Evolutionary conservation across 2,888 invertebrate species (phyloP), one percentile per base, ranked within the genome.

Genomic region (Napeogenes sylphis): DNA sequence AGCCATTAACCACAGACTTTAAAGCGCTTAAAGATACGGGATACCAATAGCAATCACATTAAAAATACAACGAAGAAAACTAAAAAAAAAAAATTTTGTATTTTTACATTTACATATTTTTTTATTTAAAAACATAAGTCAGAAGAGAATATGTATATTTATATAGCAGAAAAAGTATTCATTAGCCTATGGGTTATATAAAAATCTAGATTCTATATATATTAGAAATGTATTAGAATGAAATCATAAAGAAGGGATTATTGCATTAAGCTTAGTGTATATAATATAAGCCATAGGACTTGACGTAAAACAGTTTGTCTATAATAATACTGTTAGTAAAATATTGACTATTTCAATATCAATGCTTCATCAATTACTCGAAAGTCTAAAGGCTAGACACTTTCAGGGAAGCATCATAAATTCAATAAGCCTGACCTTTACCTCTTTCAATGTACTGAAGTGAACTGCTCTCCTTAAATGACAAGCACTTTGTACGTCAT

Each of bases 381-480:
- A 66, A 68, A 64, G 58, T 66, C 61, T 65, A 56, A 65, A 61
- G 56, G 55, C 55, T 14, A 5, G n/a, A 61, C 59, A 63, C 57
- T 64, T 68, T 56, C 59, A 62, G 63, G 61, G 45, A 67, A 59
- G 58, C 68, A 67, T 71, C 68, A 64, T 68, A 70, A 67, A 69
- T 71, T 69, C 65, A 69, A 59, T 65, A 65, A 59, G 56, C 58
- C 54, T 61, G 66, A 67, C 70, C 70, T 71, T 70, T 68, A 45
- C 58, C 59, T 62, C 53, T 65, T 59, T 67, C 68, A 63, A 68
- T 70, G 65, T 58, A 63, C 63, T 56, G 61, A 56, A 61, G 47
- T 62, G 58, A 66, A 59, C 56, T 21, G 21, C 21, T 21, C 21
- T 53, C 38, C 35, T 45, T 56, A 38, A 60, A 59, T 46, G 14